Conservation (phyloP, 2,888 invertebrate species). For the Ceratothoa steindachneri region DNA sequence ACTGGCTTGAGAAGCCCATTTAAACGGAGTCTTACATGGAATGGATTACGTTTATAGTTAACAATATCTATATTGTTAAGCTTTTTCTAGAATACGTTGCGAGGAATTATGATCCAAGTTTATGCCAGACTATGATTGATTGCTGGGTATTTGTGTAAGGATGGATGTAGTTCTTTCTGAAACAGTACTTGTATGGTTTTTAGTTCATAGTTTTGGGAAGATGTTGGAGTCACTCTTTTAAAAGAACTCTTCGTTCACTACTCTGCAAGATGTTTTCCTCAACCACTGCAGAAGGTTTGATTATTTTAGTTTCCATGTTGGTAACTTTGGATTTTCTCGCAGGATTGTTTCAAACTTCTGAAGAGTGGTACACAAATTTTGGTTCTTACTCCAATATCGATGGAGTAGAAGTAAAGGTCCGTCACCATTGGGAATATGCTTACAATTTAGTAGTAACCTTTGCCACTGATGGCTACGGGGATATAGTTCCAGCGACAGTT, state of each 20-base stretch:
- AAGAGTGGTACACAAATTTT: neutral
- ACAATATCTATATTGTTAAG: neutral
- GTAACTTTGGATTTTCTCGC: neutral
- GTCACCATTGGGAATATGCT: neutral
- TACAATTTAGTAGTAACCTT: conserved; percentile 3
- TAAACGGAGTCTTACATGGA: neutral
- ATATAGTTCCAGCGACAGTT: neutral
- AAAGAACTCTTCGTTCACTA: neutral
- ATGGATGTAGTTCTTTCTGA: neutral
- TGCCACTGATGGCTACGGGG: neutral
- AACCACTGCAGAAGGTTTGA: neutral
- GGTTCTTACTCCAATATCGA: neutral
- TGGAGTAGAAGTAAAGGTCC: neutral
- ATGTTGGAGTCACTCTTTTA: conserved; percentile 4
- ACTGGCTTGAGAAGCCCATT: neutral
- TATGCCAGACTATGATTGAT: neutral
- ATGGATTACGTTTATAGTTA: neutral
- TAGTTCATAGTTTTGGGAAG: conserved; percentile 1
- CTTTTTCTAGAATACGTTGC: neutral
- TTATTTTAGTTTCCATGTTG: neutral
- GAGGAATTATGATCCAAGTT: neutral
- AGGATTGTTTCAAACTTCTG: neutral
- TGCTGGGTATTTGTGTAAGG: neutral
- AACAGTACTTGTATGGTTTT: neutral
- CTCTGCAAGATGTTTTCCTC: neutral